Conservation (phyloP, 1,140 invertebrate species). For the Melanaphis sacchari region DNA sequence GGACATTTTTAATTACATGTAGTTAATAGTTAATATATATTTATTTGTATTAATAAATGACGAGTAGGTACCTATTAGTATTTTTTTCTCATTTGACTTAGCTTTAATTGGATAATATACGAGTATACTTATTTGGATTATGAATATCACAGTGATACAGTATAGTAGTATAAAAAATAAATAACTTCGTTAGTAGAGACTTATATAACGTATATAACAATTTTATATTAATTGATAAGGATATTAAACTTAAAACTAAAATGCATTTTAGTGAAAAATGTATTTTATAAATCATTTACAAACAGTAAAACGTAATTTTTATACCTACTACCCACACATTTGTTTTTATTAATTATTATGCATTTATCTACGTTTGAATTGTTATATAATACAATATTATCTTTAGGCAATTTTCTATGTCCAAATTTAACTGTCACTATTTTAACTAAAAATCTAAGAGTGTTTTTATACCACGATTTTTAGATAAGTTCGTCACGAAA, state of each 20-base stretch:
- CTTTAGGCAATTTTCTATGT: neutral
- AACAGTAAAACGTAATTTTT: too few relatives aligned
- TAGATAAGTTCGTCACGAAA: constrained; percentile 18
- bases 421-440: neutral
- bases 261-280: neutral
- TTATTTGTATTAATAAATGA: neutral
- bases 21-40: too few relatives aligned
- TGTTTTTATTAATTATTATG: neutral
- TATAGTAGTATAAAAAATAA: neutral
- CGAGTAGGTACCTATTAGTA: neutral
- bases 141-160: neutral
- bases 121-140: too few relatives aligned
- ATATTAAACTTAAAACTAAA: neutral
- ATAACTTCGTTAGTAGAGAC: neutral
- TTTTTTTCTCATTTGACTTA: neutral
- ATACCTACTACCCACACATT: neutral
- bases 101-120: neutral
- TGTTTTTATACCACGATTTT: constrained; percentile 18
- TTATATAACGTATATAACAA: neutral
- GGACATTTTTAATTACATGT: too few relatives aligned
- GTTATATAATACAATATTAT: neutral
- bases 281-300: neutral
- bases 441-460: neutral
- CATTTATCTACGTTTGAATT: neutral
- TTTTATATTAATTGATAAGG: neutral